Conservation (phyloP, 2,797 vertebrate species). For the Pantherophis alleghaniensis region DNA sequence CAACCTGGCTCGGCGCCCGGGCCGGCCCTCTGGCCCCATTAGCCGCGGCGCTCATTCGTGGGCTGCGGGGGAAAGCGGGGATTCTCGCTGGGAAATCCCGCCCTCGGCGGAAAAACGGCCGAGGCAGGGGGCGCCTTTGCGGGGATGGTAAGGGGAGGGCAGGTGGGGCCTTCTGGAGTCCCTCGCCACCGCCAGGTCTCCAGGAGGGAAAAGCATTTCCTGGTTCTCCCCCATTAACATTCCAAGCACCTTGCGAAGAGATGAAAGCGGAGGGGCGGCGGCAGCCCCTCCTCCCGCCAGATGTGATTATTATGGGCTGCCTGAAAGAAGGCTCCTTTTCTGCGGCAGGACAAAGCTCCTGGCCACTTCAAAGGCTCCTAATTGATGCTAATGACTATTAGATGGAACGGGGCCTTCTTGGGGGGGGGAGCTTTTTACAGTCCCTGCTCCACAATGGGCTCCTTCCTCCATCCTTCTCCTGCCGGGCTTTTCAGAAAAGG, state of each 20-base stretch:
- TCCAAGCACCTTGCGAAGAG: constrained; percentile 69
- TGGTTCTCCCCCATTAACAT: constrained; percentile 76
- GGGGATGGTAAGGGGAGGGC: not conserved
- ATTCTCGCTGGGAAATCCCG: constrained; percentile 82
- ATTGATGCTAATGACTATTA: constrained; percentile 95
- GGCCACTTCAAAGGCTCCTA: constrained; percentile 87
- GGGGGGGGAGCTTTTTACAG: constrained; percentile 75
- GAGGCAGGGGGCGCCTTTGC: not conserved
- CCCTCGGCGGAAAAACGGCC: constrained; percentile 59
- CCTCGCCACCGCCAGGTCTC: constrained; percentile 48
- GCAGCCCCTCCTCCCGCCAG: constrained; percentile 71
- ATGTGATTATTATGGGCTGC: constrained; percentile 83
- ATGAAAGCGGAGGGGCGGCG: constrained; percentile 56
- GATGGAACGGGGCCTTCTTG: constrained; percentile 77
- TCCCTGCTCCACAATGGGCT: constrained; percentile 73
- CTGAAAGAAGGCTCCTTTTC: constrained; percentile 69
- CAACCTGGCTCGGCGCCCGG: not conserved
- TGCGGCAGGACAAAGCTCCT: constrained; percentile 76
- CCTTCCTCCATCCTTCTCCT: not conserved
- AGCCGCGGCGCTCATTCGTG: constrained; percentile 83
- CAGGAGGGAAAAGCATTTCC: constrained; percentile 75
- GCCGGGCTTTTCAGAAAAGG: not conserved
- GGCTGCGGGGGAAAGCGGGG: constrained; percentile 69
- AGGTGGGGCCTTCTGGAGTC: not conserved
- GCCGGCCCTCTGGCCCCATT: constrained; percentile 63